Evolutionary conservation across 2,888 invertebrate species (phyloP).

Genomic region (Drosophila kambysellisi): DNA sequence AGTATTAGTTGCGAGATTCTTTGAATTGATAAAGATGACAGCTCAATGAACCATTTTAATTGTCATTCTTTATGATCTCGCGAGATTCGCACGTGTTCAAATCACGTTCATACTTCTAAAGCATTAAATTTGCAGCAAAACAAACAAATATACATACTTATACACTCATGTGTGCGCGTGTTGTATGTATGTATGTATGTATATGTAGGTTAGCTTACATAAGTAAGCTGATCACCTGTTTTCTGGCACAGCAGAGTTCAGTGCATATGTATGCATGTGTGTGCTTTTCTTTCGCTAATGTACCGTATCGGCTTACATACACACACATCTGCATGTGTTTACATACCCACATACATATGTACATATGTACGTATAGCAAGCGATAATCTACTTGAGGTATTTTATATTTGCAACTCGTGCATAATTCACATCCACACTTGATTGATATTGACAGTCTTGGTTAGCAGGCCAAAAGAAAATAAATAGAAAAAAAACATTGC

Average conservation of each 20-base stretch:
- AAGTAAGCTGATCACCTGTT: not conserved
- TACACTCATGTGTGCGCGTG: not conserved
- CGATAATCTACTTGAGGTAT: not conserved
- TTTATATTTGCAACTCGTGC: not conserved
- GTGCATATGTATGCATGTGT: not conserved
- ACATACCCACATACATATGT: not conserved
- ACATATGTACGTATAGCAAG: not conserved
- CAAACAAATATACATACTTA: not conserved
- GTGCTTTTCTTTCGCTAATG: not conserved
- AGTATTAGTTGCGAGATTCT: not conserved
- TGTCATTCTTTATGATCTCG: not conserved
- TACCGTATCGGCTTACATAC: not conserved
- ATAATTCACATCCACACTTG: not conserved
- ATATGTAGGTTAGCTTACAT: not conserved
- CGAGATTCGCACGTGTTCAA: not conserved
- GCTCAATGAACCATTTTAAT: not conserved
- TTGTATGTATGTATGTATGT: not conserved
- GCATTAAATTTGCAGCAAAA: not conserved
- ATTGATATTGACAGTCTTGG: not conserved
- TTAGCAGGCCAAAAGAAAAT: not conserved
- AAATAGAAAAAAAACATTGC: not conserved
- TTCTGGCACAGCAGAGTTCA: not conserved
- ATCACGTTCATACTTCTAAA: not conserved
- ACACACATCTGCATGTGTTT: not conserved
- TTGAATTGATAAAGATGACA: conserved; percentile 5